Evolutionary conservation across 2,113 vertebrate genomes (phyloP), one percentile per base, ranked within the genome.

Genomic region (Pogona vitticeps): DNA sequence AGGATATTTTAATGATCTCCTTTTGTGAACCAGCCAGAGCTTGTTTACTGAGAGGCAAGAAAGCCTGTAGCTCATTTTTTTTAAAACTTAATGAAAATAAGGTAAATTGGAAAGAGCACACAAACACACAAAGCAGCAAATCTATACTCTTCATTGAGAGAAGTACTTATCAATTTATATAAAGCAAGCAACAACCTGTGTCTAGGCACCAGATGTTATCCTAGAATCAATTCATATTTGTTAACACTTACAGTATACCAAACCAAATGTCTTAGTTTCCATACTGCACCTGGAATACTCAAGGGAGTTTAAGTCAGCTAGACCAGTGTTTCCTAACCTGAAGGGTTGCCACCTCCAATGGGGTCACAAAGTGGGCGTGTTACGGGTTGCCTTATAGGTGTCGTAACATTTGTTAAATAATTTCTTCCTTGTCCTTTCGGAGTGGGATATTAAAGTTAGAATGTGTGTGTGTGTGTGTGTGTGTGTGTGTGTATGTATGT

Each of bases 111-210:
- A 23, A 65, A 1, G 40, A 0, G 52, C 84, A 91, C 3, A 56
- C 1, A 84, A 46, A 76, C 46, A 67, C 14, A 28, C 33, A 73
- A 21, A 84, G 90, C 88, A 76, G 72, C 2, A 6, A 87, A 82
- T 88, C 26, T 33, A 67, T 84, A 78, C 23, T 70, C 23, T 89
- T 89, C 38, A 40, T 71, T 87, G 65, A 26, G 80, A 21, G 82
- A 87, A 84, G 0, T 3, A 72, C 0, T 0, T 40, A 12, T 68
- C 70, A 81, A 75, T 85, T 86, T 88, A 38, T 79, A 77, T 0
- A 12, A 89, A 90, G 52, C 26, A 0, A 68, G 28, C 36, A 58
- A 52, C 73, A 79, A 31, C 18, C 80, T 85, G 31, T 1, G 1
- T 2, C 61, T 59, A 73, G 13, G 67, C 3, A 38, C 65, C 14